A percentile compares a stretch with the other conserved stretches of the same genome.
Conservation (phyloP, 2,113 vertebrate species). For the Anhinga rufa region DNA sequence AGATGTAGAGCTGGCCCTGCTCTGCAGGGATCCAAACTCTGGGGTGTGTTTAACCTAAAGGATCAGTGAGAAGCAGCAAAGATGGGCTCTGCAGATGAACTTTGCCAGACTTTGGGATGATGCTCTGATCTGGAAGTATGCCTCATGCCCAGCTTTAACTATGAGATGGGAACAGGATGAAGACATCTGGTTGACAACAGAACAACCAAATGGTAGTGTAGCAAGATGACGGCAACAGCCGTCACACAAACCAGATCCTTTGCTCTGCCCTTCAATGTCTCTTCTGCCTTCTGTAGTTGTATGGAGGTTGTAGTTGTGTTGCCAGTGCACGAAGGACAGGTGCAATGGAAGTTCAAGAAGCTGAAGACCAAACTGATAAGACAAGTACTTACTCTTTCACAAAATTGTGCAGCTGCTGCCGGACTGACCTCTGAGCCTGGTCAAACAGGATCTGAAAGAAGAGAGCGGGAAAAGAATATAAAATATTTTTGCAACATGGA, state of each 20-base stretch:
- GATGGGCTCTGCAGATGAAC: neutral
- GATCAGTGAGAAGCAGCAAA: neutral
- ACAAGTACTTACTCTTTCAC: constrained; percentile 91
- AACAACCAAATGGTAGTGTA: neutral
- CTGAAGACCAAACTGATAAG: neutral
- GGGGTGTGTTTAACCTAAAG: neutral
- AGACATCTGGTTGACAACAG: neutral
- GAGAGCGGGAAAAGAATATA: neutral
- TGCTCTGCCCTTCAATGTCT: neutral
- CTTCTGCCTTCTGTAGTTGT: neutral
- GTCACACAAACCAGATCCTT: neutral
- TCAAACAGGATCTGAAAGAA: constrained; percentile 90
- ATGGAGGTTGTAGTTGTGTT: neutral
- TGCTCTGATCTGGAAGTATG: neutral
- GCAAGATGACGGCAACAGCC: neutral
- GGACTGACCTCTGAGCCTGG: constrained; percentile 94
- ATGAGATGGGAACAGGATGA: neutral
- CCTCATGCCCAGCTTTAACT: neutral
- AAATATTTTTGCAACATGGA: neutral
- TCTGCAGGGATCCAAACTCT: neutral
- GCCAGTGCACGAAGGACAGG: neutral
- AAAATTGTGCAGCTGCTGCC: constrained; percentile 94
- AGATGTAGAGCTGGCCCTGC: neutral
- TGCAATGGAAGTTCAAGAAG: neutral
- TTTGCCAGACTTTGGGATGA: neutral